Conservation (phyloP, 2,797 vertebrate genomes). For the Tokudaia tokunoshimensis region DNA sequence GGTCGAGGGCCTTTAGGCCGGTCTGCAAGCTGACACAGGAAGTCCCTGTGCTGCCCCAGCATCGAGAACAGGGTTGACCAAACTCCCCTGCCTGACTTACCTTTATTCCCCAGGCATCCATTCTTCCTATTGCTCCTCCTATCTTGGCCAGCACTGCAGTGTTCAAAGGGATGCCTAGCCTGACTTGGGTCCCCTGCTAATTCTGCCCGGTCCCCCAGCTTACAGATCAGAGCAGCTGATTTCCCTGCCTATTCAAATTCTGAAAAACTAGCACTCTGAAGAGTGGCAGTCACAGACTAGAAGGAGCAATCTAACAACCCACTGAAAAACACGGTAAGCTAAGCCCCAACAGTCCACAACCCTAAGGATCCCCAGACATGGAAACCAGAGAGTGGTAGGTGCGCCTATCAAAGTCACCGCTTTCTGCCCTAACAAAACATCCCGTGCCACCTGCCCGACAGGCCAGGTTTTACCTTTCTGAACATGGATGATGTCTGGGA, state of each 20-base stretch:
- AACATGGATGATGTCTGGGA: conserved; percentile 99
- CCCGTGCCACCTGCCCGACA: background rate
- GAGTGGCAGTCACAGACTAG: background rate
- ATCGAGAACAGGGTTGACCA: background rate
- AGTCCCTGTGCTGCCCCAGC: background rate
- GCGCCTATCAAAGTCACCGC: background rate
- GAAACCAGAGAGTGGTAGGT: background rate
- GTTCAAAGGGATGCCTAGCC: background rate
- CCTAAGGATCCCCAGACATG: background rate
- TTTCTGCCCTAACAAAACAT: background rate
- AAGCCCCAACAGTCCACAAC: background rate
- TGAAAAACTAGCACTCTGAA: background rate
- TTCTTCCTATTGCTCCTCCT: background rate
- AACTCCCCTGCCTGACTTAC: background rate
- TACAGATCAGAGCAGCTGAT: background rate
- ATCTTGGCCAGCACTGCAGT: background rate
- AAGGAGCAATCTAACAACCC: background rate
- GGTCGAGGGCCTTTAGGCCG: background rate
- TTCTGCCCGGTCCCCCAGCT: background rate
- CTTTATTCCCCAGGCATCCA: background rate
- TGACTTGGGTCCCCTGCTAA: background rate
- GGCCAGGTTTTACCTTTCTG: conserved; percentile 95
- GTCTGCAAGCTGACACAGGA: background rate
- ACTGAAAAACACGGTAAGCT: background rate
- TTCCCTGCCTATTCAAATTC: conserved; percentile 8